A percentile compares a stretch with the other conserved stretches of the same genome.
These are phyloP conservation scores for Furnarius figulus DNA, from an alignment of 2,113 vertebrate species.

Conservation along the genomic window DNA sequence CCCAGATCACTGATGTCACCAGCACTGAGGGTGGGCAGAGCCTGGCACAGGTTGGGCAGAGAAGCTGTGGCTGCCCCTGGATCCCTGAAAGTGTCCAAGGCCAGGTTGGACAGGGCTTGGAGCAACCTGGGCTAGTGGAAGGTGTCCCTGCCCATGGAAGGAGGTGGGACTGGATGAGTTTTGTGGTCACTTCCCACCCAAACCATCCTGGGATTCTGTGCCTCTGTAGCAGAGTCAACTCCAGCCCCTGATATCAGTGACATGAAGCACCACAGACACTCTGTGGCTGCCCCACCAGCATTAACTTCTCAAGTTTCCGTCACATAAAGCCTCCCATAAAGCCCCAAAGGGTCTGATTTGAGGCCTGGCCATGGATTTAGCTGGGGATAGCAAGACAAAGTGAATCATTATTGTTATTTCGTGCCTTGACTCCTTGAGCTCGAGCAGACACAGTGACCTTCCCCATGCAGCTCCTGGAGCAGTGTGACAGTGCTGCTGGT, in stretches of 20 bases:
- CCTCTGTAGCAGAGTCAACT: not conserved
- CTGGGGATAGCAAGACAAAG: too few relatives aligned
- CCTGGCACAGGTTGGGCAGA: not conserved
- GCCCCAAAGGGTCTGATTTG: not conserved
- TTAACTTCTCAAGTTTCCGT: too few relatives aligned
- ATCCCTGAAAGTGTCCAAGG: not conserved
- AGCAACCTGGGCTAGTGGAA: not conserved
- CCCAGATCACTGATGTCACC: not conserved
- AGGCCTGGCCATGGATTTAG: accelerated
- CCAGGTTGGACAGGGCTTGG: not conserved
- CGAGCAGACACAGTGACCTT: accelerated
- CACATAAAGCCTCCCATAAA: not conserved
- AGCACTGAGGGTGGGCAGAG: not conserved
- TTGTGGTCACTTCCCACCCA: not conserved
- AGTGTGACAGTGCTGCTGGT: not conserved
- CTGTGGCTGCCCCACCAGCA: not conserved
- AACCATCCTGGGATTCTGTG: not conserved
- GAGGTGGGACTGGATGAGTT: accelerated
- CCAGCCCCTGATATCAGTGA: accelerated
- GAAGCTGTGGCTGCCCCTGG: not conserved
- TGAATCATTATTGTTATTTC: too few relatives aligned
- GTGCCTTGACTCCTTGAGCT: not conserved
- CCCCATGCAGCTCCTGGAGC: not conserved
- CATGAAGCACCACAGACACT: accelerated
- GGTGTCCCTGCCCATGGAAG: not conserved